Conservation (phyloP, 2,797 vertebrate genomes). For the Tenualosa thibaudeaui region DNA sequence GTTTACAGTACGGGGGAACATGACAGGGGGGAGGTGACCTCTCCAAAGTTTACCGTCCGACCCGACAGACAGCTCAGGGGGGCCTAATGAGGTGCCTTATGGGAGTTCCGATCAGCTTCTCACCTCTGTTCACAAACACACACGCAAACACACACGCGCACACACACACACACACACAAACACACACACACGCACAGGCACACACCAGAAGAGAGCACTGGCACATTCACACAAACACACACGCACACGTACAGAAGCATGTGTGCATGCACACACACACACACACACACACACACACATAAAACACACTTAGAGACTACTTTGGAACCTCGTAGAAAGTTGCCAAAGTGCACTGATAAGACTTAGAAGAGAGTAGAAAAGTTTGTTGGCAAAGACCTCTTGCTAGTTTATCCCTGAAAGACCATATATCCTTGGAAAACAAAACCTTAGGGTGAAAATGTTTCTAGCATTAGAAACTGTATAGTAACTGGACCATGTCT, state of each 20-base stretch:
- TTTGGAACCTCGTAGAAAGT: not conserved
- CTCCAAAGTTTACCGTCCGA: constrained; percentile 74
- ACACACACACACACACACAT: constrained; percentile 19
- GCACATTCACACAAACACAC: not conserved
- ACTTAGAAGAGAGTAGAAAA: not conserved
- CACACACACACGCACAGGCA: not conserved
- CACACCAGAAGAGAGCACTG: not conserved
- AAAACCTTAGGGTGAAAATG: not conserved
- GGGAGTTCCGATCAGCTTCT: constrained; percentile 64
- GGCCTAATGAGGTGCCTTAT: constrained; percentile 76
- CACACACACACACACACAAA: constrained; percentile 21
- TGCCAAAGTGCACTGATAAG: not conserved
- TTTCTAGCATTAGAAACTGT: not conserved
- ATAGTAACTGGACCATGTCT: not conserved
- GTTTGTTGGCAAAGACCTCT: not conserved
- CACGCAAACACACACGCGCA: constrained; percentile 54
- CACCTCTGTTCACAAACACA: constrained; percentile 38
- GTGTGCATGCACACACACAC: not conserved
- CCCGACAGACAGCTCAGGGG: constrained; percentile 58
- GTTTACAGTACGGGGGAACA: constrained; percentile 73
- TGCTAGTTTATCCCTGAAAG: not conserved
- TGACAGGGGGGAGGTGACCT: constrained; percentile 71
- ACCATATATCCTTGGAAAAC: not conserved
- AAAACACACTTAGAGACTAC: not conserved
- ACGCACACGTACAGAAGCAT: not conserved